A percentile compares a stretch with the other conserved stretches of the same genome.
These are phyloP conservation scores for Oreotrochilus melanogaster DNA, from an alignment of 2,113 vertebrate genomes.

Conservation along the genomic window DNA sequence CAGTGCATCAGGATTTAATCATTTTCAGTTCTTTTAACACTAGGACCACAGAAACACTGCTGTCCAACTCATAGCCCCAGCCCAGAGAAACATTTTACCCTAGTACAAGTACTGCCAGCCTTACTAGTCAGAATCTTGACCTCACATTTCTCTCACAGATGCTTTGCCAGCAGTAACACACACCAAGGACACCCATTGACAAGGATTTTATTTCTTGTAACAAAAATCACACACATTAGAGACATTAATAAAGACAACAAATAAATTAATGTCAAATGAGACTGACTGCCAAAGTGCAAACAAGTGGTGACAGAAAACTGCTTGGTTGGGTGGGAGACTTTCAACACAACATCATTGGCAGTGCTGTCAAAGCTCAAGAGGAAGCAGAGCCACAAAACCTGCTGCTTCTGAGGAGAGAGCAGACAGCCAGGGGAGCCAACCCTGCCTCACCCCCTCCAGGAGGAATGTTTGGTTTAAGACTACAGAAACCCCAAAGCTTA, in stretches of 20 bases:
- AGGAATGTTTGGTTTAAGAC: not conserved
- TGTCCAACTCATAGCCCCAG: not conserved
- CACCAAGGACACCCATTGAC: not conserved
- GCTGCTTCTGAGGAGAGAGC: not conserved
- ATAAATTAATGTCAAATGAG: constrained; percentile 74
- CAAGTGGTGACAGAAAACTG: not conserved
- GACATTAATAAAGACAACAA: constrained; percentile 53
- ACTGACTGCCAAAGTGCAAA: constrained; percentile 45
- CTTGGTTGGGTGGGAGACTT: not conserved
- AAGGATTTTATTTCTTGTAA: constrained; percentile 64
- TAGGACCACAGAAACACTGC: not conserved
- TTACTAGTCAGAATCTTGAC: not conserved
- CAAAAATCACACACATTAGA: constrained; percentile 34
- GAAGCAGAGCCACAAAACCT: not conserved
- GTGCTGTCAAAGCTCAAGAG: not conserved
- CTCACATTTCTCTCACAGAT: not conserved
- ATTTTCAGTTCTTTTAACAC: not conserved
- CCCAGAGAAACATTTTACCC: not conserved
- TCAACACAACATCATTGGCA: not conserved
- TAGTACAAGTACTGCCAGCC: not conserved
- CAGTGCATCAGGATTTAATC: not conserved
- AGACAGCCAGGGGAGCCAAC: not conserved
- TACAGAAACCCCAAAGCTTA: not conserved
- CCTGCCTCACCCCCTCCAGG: not conserved
- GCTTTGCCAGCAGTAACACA: not conserved